Conservation (phyloP, 2,797 vertebrate genomes). For the Xyrichtys novacula region DNA sequence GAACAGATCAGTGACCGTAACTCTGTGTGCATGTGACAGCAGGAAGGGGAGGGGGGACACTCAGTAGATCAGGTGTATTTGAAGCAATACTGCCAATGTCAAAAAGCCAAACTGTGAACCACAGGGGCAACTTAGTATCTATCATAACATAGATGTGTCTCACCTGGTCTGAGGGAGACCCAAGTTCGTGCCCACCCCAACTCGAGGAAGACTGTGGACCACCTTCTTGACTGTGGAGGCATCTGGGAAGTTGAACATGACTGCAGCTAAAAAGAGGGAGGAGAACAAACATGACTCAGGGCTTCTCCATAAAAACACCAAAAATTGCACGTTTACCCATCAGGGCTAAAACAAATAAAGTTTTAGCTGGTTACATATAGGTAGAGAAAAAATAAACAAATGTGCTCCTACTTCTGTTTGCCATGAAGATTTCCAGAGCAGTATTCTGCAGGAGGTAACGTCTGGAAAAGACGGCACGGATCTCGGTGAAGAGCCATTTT, state of each 20-base stretch:
- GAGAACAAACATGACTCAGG: background rate
- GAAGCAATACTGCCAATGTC: background rate
- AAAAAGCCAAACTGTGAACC: too few relatives aligned
- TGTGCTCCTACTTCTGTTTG: conserved; percentile 92
- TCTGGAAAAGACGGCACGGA: conserved; percentile 94
- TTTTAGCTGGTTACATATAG: background rate
- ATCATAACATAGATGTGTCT: conserved; percentile 1
- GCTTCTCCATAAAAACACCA: background rate
- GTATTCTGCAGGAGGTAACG: conserved; percentile 97
- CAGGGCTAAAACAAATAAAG: conserved; percentile 1
- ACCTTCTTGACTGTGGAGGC: conserved; percentile 95
- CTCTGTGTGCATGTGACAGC: conserved; percentile 32
- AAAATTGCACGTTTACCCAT: background rate
- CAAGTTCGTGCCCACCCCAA: conserved; percentile 96
- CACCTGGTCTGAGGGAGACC: conserved; percentile 98
- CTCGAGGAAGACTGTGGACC: conserved; percentile 93
- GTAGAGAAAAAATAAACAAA: background rate
- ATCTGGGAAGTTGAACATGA: conserved; percentile 99
- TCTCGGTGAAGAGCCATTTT: conserved; percentile 98
- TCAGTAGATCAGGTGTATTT: background rate
- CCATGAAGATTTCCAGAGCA: conserved; percentile 97
- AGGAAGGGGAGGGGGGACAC: conserved; percentile 3
- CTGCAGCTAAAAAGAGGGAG: conserved; percentile 84
- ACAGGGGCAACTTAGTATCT: background rate
- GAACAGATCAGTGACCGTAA: conserved; percentile 15